Evolutionary conservation across 2,113 vertebrate genomes (phyloP).

Genomic region (Ascaphus truei): DNA sequence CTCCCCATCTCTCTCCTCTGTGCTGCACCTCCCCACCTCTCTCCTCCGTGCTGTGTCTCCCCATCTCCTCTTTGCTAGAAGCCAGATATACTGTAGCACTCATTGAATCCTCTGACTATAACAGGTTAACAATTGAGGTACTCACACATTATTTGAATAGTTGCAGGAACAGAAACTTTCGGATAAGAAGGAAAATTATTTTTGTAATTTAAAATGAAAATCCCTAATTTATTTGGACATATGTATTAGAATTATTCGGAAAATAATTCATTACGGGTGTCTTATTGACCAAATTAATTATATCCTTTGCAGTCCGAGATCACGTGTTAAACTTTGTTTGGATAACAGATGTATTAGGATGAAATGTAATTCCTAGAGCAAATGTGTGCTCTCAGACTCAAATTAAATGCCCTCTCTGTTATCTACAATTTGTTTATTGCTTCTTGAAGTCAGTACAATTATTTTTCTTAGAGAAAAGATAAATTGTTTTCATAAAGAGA

Average conservation of each 20-base stretch:
- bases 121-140: constrained; percentile 36
- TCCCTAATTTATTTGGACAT: constrained; percentile 41
- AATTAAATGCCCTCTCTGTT: constrained; percentile 17
- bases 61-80: too few species aligned
- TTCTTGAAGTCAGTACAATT: constrained; percentile 9
- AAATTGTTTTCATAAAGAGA: constrained; percentile 10
- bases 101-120: neutral
- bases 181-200: constrained; percentile 46
- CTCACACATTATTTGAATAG: constrained; percentile 45
- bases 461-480: constrained; percentile 7
- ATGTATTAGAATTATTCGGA: constrained; percentile 46
- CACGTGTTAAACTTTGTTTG: constrained; percentile 46
- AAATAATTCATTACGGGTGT: constrained; percentile 51
- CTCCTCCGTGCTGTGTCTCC: too few species aligned
- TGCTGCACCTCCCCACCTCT: too few species aligned
- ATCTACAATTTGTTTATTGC: constrained; percentile 29
- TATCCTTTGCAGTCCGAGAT: constrained; percentile 48
- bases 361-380: constrained; percentile 53
- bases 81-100: too few species aligned
- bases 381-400: constrained; percentile 39
- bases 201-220: constrained; percentile 49
- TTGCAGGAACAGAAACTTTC: constrained; percentile 48
- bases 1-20: too few species aligned
- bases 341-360: constrained; percentile 52
- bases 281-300: constrained; percentile 52